Conservation (phyloP, 2,888 invertebrate genomes). For the Dasypolia templi region DNA sequence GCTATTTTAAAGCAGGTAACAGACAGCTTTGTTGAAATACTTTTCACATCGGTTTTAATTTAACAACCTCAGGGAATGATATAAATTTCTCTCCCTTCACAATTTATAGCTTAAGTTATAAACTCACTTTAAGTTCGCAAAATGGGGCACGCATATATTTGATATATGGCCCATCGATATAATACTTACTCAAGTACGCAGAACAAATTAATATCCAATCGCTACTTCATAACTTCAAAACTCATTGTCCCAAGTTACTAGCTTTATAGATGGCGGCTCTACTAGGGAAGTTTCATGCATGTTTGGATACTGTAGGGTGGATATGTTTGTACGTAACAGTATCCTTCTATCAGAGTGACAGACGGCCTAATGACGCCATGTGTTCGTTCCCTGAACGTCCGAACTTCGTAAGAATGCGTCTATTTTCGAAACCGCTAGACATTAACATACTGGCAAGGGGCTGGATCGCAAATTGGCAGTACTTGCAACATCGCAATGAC, state of each 20-base stretch:
- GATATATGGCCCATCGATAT: constrained; percentile 44
- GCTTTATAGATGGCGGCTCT: constrained; percentile 41
- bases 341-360: constrained; percentile 62
- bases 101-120: constrained; percentile 52
- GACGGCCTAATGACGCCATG: constrained; percentile 72
- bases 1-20: not conserved
- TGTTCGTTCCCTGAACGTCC: constrained; percentile 63
- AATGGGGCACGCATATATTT: constrained; percentile 54
- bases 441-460: constrained; percentile 72
- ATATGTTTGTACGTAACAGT: constrained; percentile 57
- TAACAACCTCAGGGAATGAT: constrained; percentile 30
- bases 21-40: not conserved
- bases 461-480: constrained; percentile 71
- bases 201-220: constrained; percentile 53
- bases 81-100: constrained; percentile 36
- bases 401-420: constrained; percentile 65
- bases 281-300: constrained; percentile 49
- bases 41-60: constrained; percentile 26
- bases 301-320: constrained; percentile 55
- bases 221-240: constrained; percentile 46
- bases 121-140: constrained; percentile 46
- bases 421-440: constrained; percentile 70
- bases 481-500: constrained; percentile 68
- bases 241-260: constrained; percentile 54
- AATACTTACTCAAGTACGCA: constrained; percentile 26